These are phyloP conservation scores for Brachionus plicatilis DNA, from an alignment of 1,140 invertebrate species.

Conservation along the genomic window DNA sequence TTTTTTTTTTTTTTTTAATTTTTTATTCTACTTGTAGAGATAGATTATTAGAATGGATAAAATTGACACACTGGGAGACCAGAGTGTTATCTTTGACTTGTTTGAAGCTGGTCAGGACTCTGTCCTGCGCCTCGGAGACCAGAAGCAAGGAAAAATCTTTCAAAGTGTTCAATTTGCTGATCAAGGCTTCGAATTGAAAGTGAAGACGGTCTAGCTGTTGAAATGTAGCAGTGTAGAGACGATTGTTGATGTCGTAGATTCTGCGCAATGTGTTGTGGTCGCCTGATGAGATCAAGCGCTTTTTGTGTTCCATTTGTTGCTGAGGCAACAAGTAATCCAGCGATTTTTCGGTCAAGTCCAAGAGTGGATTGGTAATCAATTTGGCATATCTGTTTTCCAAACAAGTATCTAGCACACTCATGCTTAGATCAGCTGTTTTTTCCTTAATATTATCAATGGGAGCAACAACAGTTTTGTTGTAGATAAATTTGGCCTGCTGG, in stretches of 20 bases:
- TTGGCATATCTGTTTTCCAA: conserved; percentile 18
- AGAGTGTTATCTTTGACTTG: neutral
- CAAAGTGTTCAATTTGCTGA: neutral
- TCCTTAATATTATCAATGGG: conserved; percentile 1
- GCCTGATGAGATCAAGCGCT: neutral
- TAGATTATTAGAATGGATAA: neutral
- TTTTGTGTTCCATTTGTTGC: neutral
- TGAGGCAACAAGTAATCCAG: neutral
- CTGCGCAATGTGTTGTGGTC: neutral
- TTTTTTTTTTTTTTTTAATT: neutral
- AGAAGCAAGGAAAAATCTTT: neutral
- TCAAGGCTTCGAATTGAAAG: neutral
- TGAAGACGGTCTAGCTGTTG: neutral
- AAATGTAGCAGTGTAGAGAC: neutral
- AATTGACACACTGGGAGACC: neutral
- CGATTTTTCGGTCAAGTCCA: conserved; percentile 21
- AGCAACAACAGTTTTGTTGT: neutral
- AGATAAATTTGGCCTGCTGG: neutral
- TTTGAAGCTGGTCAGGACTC: neutral
- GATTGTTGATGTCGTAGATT: neutral
- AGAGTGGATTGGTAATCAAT: neutral
- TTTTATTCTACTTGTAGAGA: neutral
- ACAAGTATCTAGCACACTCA: neutral
- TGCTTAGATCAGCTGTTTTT: conserved; percentile 12
- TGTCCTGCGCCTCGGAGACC: neutral